Evolutionary conservation across 2,888 invertebrate species (phyloP).

Genomic region (Epinotia nisella): DNA sequence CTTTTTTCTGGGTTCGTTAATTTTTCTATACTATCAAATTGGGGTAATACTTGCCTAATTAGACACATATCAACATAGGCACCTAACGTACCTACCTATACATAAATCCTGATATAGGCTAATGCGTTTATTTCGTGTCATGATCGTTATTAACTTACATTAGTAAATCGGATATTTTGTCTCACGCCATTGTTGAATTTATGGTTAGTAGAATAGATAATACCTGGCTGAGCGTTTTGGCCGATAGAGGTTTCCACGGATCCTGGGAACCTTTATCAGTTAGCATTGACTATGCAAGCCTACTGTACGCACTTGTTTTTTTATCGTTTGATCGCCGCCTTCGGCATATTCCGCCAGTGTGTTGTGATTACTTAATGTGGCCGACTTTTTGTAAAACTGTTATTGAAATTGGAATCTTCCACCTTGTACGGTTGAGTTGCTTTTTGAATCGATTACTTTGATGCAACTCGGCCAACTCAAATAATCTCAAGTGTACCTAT

Average conservation of each 20-base stretch:
- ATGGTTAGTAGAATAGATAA: not conserved
- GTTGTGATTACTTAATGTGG: no score
- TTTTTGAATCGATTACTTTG: no score
- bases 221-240: not conserved
- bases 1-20: no score
- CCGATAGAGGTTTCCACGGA: slow-evolving; percentile 2
- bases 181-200: not conserved
- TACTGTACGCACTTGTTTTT: not conserved
- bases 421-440: no score
- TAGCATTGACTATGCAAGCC: no score
- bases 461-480: no score
- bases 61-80: no score
- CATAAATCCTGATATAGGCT: not conserved
- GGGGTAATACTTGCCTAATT: no score
- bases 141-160: slow-evolving; percentile 1
- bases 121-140: slow-evolving; percentile 11
- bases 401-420: no score
- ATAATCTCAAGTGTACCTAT: no score
- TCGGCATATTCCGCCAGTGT: not conserved
- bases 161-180: slow-evolving; percentile 2
- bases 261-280: slow-evolving; percentile 2
- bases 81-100: not conserved
- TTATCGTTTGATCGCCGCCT: not conserved
- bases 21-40: no score
- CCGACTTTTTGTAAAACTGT: no score